Evolutionary conservation across 2,888 invertebrate species (phyloP), one percentile per base, ranked within the genome.

Genomic region (Liopterus haemorrhoidalis): DNA sequence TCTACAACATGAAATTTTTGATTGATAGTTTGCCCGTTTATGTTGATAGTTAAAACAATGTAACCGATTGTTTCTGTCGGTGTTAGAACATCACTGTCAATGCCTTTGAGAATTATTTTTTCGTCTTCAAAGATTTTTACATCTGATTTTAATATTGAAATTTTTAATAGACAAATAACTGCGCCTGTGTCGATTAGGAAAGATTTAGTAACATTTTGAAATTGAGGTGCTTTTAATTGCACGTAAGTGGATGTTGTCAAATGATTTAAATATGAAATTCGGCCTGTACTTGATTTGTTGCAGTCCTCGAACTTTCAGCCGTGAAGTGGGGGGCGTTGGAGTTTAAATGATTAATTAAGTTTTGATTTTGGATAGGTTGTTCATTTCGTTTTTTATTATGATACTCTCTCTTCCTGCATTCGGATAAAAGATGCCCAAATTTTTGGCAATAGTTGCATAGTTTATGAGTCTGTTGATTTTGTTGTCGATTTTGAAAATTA

Each of bases 371-470:
- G 3, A 31, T 18, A 9, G 8, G 32, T 42, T 30, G 41, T 18
- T 43, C n/a, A n/a, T n/a, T 16, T 28, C 22, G 49, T 24, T 19
- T 47, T 15, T 37, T 47, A 18, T 49, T 49, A 22, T 46, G 50
- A 58, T 50, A 56, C 57, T 43, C 43, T 12, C 52, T 33, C 38
- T 49, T 52, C 9, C 46, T 21, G 25, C 52, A 52, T 36, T 51
- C 52, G 20, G 18, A 16, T 3, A 52, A 49, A 0, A 46, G 18
- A 33, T 50, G 50, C 9, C 50, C 52, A n/a, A 16, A 22, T 14
- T 43, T 51, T 30, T 52, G 50, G 18, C 52, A 52, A 33, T 52
- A 46, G 25, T 43, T 43, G 21, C 49, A 52, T 11, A 37, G 8
- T 45, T 39, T 51, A 6, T 38, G 11, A 36, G n/a, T 42, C 15